Conservation (phyloP, 2,888 invertebrate species). For the Drosophila nigricruria region DNA sequence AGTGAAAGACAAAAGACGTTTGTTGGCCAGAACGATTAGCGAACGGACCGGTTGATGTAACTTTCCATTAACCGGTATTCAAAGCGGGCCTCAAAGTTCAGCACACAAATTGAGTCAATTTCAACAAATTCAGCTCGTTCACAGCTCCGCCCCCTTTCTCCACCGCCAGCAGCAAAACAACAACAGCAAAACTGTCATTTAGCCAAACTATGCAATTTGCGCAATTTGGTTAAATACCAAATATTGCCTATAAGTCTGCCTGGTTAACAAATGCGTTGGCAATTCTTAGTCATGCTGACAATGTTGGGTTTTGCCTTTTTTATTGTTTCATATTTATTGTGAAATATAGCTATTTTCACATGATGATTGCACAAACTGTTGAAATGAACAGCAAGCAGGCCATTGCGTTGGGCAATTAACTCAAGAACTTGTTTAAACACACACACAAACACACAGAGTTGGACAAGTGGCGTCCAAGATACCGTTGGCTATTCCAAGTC, state of each 20-base stretch:
- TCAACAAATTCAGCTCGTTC: conserved; percentile 17
- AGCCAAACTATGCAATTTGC: conserved; percentile 41
- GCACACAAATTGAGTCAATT: conserved; percentile 28
- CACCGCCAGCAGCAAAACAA: conserved; percentile 27
- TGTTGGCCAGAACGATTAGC: conserved; percentile 56
- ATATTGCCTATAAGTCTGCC: conserved; percentile 29
- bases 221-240: conserved; percentile 11
- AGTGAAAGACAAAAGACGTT: conserved; percentile 50
- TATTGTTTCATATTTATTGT: conserved; percentile 30
- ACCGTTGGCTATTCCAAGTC: conserved; percentile 29
- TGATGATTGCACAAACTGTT: conserved; percentile 41
- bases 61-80: conserved; percentile 56
- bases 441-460: conserved; percentile 18
- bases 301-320: background rate
- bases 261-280: conserved; percentile 20
- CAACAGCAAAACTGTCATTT: conserved; percentile 16
- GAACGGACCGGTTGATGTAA: conserved; percentile 50
- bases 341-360: conserved; percentile 53
- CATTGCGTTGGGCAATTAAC: conserved; percentile 17
- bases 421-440: conserved; percentile 47
- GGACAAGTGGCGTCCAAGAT: conserved; percentile 22
- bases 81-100: conserved; percentile 32
- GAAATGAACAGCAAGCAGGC: conserved; percentile 22
- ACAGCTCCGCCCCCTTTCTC: conserved; percentile 42
- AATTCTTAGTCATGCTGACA: conserved; percentile 58